Base-by-base conservation (phyloP, 2,888 invertebrate genomes). In the Drosophila anceps region DNA sequence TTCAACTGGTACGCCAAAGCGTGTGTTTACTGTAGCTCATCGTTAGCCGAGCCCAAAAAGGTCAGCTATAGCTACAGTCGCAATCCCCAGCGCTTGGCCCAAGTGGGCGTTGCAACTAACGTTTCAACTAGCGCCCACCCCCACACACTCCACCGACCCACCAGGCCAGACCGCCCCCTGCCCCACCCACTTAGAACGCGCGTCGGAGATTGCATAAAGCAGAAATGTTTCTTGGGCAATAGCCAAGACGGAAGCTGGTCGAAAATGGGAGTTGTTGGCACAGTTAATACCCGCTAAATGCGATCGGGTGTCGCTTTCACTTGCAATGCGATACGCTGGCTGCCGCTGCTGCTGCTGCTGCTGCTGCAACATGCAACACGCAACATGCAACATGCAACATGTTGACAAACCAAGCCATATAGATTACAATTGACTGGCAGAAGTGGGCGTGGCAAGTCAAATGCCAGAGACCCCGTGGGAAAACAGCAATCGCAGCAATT, bases 381-480 rank as follows among this genome's bases (percentile, higher is more conserved):
- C 61, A 46, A 59, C 58, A 43, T 53, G 58, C 69, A 10, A 62
- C 61, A 46, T 60, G 70, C 76, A 63, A 72, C 62, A 60, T 73
- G 69, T 64, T 63, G 58, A 54, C 44, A 63, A 65, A 60, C 61
- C 27, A 2, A 50, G 35, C 54, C 37, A 48, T 35, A 60, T 55
- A 10, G 27, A 50, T 66, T 43, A 64, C 71, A 63, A 53, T 0
- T 24, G 54, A 27, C 54, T 24, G 43, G 2, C 12, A n/a, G 1
- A 18, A 15, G 24, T 8, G 46, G 59, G 59, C 9, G 39, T 29
- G 20, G 13, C 77, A 68, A 78, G 71, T 68, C 67, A 78, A 88
- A 82, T 88, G 88, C 69, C 83, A 88, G 64, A 78, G 78, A 77
- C 82, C 78, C 76, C 90, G 85, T 85, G 90, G 90, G 88, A 85